These are phyloP conservation scores for Pelvicachromis taeniatus DNA, from an alignment of 2,113 vertebrate genomes.

Conservation along the genomic window DNA sequence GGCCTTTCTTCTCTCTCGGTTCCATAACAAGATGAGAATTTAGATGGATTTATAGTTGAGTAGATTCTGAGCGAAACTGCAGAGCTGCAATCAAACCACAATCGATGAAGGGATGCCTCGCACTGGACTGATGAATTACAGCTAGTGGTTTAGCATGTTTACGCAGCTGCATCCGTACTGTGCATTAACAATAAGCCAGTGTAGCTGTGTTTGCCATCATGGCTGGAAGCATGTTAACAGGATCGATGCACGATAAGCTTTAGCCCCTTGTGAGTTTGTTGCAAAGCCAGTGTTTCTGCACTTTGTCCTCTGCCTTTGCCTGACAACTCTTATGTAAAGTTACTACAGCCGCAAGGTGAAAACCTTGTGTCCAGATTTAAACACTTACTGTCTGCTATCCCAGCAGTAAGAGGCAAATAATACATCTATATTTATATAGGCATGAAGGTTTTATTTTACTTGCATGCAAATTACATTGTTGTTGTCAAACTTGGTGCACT, in stretches of 20 bases:
- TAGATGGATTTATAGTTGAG: constrained; percentile 5
- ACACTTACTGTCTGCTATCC: not conserved
- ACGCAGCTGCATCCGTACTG: not conserved
- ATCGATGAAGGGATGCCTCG: constrained; percentile 9
- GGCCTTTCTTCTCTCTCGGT: not conserved
- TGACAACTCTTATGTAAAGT: not conserved
- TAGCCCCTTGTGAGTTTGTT: not conserved
- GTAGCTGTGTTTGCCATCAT: not conserved
- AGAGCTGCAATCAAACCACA: constrained; percentile 7
- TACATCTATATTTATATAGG: too few species aligned
- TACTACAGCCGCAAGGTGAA: not conserved
- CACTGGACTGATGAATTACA: constrained; percentile 16
- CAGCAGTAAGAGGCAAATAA: not conserved
- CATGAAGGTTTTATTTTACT: not conserved
- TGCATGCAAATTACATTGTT: not conserved
- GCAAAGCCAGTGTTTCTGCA: not conserved
- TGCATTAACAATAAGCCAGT: not conserved
- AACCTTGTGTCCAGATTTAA: not conserved
- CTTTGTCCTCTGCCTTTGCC: not conserved
- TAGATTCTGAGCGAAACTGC: not conserved
- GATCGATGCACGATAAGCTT: constrained; percentile 20
- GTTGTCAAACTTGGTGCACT: not conserved
- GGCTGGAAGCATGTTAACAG: not conserved
- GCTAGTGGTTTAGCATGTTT: constrained; percentile 30
- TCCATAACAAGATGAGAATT: constrained; percentile 18